Evolutionary conservation across 2,888 invertebrate genomes (phyloP).

Genomic region (Bruchidius siliquastri): DNA sequence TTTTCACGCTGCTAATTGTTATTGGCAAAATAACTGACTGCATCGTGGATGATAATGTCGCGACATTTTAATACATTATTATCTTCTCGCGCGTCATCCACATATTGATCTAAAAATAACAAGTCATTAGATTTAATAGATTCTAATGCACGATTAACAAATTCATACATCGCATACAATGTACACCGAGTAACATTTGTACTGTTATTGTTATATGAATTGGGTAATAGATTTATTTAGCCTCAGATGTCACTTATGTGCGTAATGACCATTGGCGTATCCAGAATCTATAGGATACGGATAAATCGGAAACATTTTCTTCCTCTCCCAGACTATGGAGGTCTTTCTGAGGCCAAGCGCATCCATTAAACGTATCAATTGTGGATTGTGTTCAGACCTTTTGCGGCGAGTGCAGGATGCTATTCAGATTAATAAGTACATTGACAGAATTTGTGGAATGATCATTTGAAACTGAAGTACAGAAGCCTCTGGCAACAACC

Average conservation of each 20-base stretch:
- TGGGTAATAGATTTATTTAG: slow-evolving; percentile 29
- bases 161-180: background rate
- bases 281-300: background rate
- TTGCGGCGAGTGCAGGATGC: too few relatives aligned
- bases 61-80: background rate
- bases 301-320: too few relatives aligned
- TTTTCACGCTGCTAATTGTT: background rate
- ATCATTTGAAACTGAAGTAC: too few relatives aligned
- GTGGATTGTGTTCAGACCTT: too few relatives aligned
- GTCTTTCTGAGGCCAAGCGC: too few relatives aligned
- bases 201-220: slow-evolving; percentile 23
- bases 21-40: background rate
- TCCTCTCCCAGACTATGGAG: too few relatives aligned
- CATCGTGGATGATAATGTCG: background rate
- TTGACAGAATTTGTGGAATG: too few relatives aligned
- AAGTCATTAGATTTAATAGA: slow-evolving; percentile 6
- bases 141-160: slow-evolving; percentile 3
- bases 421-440: too few relatives aligned
- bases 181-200: background rate
- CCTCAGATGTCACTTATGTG: background rate
- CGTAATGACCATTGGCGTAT: background rate
- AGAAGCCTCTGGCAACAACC: too few relatives aligned
- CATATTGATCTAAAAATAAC: slow-evolving; percentile 10
- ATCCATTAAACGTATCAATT: too few relatives aligned
- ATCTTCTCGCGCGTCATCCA: background rate